Conservation (phyloP, 2,113 vertebrate genomes). For the Cynoglossus semilaevis region DNA sequence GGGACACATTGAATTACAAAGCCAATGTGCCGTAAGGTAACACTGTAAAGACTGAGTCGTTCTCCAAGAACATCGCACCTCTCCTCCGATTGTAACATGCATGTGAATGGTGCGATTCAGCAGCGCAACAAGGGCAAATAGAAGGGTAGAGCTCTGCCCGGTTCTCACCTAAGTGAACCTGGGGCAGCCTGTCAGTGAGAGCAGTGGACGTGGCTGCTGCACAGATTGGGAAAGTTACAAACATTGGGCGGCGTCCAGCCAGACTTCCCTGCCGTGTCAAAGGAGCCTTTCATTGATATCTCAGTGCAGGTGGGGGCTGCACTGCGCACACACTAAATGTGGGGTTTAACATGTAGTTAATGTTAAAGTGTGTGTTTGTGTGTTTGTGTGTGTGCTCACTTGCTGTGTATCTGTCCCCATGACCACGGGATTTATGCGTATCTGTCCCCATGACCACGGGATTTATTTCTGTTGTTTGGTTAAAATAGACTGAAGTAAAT, state of each 20-base stretch:
- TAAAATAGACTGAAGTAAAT: background rate
- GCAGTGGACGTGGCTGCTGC: conserved; percentile 47
- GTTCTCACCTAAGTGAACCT: conserved; percentile 46
- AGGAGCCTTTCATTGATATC: conserved; percentile 54
- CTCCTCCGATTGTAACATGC: background rate
- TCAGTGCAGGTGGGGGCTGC: conserved; percentile 24
- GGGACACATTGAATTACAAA: background rate
- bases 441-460: background rate
- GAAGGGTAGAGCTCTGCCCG: conserved; percentile 19
- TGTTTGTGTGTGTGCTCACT: background rate
- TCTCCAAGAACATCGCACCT: background rate
- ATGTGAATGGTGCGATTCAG: conserved; percentile 3
- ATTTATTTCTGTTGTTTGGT: background rate
- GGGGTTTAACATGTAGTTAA: conserved; percentile 16
- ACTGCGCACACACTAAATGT: conserved; percentile 2
- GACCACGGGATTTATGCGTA: background rate
- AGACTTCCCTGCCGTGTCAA: conserved; percentile 49
- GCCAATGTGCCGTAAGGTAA: background rate
- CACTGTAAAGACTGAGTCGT: background rate
- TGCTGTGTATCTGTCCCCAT: background rate
- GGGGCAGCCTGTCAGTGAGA: conserved; percentile 18
- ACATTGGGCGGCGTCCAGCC: conserved; percentile 35
- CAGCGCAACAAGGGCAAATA: conserved; percentile 1
- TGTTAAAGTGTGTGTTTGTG: background rate
- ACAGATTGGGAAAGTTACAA: conserved; percentile 53